Evolutionary conservation across 2,113 vertebrate species (phyloP), one percentile per base, ranked within the genome.

Genomic region (Microcebus ravelobensis): DNA sequence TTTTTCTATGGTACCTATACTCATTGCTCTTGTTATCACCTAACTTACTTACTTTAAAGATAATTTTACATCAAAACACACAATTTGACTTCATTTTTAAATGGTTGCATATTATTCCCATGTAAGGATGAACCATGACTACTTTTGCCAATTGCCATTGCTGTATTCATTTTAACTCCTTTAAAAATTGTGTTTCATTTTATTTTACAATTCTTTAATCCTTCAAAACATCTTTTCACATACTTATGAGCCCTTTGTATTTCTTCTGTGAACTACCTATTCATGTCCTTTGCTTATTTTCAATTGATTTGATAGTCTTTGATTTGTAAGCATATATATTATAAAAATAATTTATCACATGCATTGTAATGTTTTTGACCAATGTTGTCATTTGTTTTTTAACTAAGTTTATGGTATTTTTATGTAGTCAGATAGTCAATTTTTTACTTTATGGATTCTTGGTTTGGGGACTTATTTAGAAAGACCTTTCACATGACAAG

Each of bases 361-460:
- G 12, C 27, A 77, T 1, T 61, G 14, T 25, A 63, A 81, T 48
- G 11, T 25, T 90, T 93, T 55, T 59, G 57, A 89, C 23, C 29
- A 73, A 48, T 61, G 23, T 67, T 91, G 36, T 65, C 45, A 57
- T 89, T 87, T 79, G 31, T 57, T 85, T 68, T 73, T 52, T 50
- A 93, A 74, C 50, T 91, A 48, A 61, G 52, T 83, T 96, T 67
- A 50, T 8, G 36, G 27, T 73, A 84, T 48, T 90, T 92, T 70
- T 50, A 94, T 15, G 21, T 23, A 82, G 55, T 59, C 8, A 82
- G 36, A 57, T 45, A 77, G 18, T 73, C 36, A 87, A 8, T 88
- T 29, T 73, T 76, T 68, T 48, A 39, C 39, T 59, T 74, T 84
- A 81, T 68, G 23, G 50, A 2, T 76, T 79, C 77, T 73, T 73